Evolutionary conservation across 2,113 vertebrate species (phyloP).

Genomic region (Thinocorus orbignyianus): DNA sequence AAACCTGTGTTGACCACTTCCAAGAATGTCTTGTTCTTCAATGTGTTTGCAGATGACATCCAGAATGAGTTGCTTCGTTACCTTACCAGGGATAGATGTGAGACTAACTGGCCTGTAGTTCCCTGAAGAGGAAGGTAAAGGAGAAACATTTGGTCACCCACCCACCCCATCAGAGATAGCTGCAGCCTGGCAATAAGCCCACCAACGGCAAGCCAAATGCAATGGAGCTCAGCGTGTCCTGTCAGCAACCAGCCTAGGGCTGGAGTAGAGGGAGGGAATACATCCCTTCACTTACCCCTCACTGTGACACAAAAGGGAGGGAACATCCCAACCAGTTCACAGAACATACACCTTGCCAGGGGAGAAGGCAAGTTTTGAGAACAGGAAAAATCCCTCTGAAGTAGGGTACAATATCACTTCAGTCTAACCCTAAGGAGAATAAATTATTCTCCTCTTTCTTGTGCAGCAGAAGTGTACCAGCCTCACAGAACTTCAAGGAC

Average conservation of each 20-base stretch:
- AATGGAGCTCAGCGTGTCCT: accelerated
- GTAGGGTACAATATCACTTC: background rate
- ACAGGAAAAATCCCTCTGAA: background rate
- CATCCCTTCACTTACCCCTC: background rate
- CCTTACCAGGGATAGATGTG: no score
- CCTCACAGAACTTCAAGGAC: background rate
- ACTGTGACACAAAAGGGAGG: background rate
- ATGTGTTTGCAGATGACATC: no score
- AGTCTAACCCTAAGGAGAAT: background rate
- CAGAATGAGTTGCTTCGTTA: no score
- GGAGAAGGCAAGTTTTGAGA: background rate
- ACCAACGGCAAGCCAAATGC: background rate
- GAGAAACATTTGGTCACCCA: background rate
- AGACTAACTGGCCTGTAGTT: no score
- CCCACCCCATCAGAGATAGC: background rate
- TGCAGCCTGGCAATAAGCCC: background rate
- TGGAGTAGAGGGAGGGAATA: background rate
- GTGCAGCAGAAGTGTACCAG: background rate
- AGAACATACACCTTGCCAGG: background rate
- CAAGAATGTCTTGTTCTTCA: no score
- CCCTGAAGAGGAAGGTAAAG: background rate
- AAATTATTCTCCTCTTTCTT: background rate
- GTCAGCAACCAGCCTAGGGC: background rate
- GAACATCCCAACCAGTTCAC: background rate
- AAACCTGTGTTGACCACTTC: no score